These are phyloP conservation scores for Episyrphus balteatus DNA, from an alignment of 1,140 invertebrate genomes.

Conservation along the genomic window DNA sequence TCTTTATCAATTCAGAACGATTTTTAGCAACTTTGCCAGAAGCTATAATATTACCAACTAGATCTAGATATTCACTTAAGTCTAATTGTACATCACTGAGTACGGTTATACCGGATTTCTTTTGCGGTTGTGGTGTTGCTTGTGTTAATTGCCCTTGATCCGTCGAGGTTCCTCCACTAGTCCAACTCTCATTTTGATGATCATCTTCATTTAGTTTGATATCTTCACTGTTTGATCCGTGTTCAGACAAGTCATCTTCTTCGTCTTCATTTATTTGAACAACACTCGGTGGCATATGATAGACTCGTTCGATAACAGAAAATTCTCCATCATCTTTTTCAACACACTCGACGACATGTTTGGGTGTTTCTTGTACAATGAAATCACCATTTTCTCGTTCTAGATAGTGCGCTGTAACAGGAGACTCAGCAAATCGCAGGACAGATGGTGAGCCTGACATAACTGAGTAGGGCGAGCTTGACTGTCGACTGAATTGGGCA, in stretches of 20 bases:
- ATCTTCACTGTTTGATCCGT: constrained; percentile 3
- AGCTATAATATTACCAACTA: constrained; percentile 32
- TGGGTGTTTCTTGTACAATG: constrained; percentile 34
- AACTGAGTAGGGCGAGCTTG: constrained; percentile 16
- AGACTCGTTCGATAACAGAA: constrained; percentile 34
- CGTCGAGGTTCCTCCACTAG: not conserved
- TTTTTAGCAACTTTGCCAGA: constrained; percentile 24
- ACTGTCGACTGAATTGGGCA: constrained; percentile 12
- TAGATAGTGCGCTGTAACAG: constrained; percentile 29
- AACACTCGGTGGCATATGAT: constrained; percentile 33
- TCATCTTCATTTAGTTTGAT: constrained; percentile 18
- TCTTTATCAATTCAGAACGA: constrained; percentile 23
- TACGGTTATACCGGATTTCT: constrained; percentile 28
- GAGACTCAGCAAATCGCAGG: constrained; percentile 29
- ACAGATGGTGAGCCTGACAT: constrained; percentile 23
- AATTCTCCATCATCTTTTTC: constrained; percentile 34
- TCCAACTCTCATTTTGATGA: constrained; percentile 10
- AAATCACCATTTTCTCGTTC: constrained; percentile 34
- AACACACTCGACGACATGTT: constrained; percentile 33
- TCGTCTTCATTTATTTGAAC: constrained; percentile 32
- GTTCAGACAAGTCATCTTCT: constrained; percentile 17
- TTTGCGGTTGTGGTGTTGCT: constrained; percentile 6
- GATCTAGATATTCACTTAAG: constrained; percentile 32
- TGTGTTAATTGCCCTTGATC: not conserved
- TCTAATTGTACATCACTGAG: constrained; percentile 33